phyloP scores from a whole-genome alignment of 2,797 vertebrate genomes.

The Calcarius lapponicus region DNA sequence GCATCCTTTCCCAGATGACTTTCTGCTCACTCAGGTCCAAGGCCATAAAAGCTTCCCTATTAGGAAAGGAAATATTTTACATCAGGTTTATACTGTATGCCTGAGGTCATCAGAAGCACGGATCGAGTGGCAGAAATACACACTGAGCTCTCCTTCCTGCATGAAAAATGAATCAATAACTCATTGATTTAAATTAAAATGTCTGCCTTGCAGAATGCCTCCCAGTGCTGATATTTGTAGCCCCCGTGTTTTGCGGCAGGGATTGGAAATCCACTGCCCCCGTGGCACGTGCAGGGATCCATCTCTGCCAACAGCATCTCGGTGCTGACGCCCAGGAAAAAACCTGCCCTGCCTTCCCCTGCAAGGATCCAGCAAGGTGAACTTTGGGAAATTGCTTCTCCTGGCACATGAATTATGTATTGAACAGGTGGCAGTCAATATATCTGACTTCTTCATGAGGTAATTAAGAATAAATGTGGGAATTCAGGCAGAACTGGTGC shows the following conservation, averaged over 20 bases:
- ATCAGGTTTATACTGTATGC: slow-evolving; percentile 25
- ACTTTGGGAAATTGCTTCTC: slow-evolving; percentile 34
- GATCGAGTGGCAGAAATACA: slow-evolving; percentile 54
- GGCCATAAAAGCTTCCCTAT: slow-evolving; percentile 47
- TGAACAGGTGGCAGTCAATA: neutral
- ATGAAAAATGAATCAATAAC: slow-evolving; percentile 58
- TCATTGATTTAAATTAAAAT: slow-evolving; percentile 63
- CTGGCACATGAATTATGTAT: slow-evolving; percentile 39
- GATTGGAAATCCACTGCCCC: neutral
- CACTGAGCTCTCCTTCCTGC: slow-evolving; percentile 30
- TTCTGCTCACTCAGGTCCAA: neutral
- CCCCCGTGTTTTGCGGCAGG: fast-evolving
- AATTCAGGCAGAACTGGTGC: slow-evolving; percentile 37
- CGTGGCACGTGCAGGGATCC: neutral
- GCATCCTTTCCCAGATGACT: slow-evolving; percentile 4
- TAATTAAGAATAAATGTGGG: slow-evolving; percentile 57
- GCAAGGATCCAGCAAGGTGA: slow-evolving; percentile 45
- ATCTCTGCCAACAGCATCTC: neutral
- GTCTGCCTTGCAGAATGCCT: slow-evolving; percentile 55
- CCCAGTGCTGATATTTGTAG: neutral
- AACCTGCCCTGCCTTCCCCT: neutral
- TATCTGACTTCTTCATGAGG: slow-evolving; percentile 15
- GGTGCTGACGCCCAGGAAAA: neutral
- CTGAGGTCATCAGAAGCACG: slow-evolving; percentile 66
- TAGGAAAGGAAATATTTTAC: slow-evolving; percentile 62